Conservation (phyloP, 2,888 invertebrate genomes). For the Drosophila multiciliata region DNA sequence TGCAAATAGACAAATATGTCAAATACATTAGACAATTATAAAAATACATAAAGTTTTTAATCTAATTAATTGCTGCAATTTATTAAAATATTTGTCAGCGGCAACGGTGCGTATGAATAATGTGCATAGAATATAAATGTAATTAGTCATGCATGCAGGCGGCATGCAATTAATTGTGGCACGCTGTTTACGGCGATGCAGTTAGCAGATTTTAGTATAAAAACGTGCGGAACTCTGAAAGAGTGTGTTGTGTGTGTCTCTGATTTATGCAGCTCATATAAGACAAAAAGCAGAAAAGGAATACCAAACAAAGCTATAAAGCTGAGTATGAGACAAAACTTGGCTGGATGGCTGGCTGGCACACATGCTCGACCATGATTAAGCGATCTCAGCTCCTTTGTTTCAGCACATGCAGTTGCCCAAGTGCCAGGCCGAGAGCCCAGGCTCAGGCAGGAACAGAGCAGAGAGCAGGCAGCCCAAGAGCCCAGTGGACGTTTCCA, state of each 20-base stretch:
- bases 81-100: neutral
- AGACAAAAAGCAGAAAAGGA: constrained; percentile 14
- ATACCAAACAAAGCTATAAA: neutral
- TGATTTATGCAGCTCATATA: constrained; percentile 68
- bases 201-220: constrained; percentile 56
- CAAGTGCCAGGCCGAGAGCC: constrained; percentile 1
- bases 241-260: constrained; percentile 51
- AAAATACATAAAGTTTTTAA: neutral
- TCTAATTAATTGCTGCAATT: neutral
- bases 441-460: neutral
- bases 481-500: constrained; percentile 23
- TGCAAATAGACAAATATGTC: neutral
- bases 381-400: constrained; percentile 82
- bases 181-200: constrained; percentile 42
- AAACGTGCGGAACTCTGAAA: constrained; percentile 46
- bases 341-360: constrained; percentile 18
- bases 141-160: constrained; percentile 66
- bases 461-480: neutral
- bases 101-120: constrained; percentile 42
- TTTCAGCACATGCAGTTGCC: constrained; percentile 56
- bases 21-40: constrained; percentile 1
- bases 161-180: constrained; percentile 68
- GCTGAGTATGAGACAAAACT: neutral
- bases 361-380: constrained; percentile 79
- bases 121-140: constrained; percentile 42